A percentile compares a stretch with the other conserved stretches of the same genome.
phyloP scores from a whole-genome alignment of 2,888 invertebrate genomes.

The Caradrina clavipalpis region DNA sequence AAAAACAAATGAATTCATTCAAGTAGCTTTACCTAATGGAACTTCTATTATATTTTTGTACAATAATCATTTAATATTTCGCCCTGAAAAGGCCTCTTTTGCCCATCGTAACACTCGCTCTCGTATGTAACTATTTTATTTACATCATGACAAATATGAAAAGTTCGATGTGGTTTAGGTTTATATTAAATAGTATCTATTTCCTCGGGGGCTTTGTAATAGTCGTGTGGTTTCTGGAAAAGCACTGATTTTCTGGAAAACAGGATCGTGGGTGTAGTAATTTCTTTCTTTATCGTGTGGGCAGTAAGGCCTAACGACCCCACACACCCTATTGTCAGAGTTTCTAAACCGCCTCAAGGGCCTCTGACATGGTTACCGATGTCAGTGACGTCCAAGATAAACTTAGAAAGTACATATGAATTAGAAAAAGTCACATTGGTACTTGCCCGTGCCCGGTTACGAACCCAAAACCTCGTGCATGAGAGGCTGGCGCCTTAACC shows the following conservation, averaged over 20 bases:
- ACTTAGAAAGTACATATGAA: too few relatives aligned
- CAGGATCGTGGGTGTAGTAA: too few relatives aligned
- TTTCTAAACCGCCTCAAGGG: too few relatives aligned
- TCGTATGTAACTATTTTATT: constrained; percentile 21
- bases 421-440: too few relatives aligned
- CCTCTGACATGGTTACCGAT: too few relatives aligned
- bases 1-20: background rate
- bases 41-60: constrained; percentile 13
- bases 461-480: too few relatives aligned
- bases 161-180: constrained; percentile 18
- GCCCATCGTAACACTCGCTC: constrained; percentile 1
- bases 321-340: too few relatives aligned
- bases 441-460: too few relatives aligned
- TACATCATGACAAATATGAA: constrained; percentile 33
- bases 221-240: constrained; percentile 3
- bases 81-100: constrained; percentile 18
- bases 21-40: background rate
- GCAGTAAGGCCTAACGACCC: too few relatives aligned
- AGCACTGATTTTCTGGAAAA: background rate
- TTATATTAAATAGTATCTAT: constrained; percentile 21
- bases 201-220: background rate
- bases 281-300: too few relatives aligned
- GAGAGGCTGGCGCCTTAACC: too few relatives aligned
- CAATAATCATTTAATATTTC: background rate
- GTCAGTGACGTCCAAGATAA: too few relatives aligned